These are phyloP conservation scores for Forbesichthys papilliferus DNA, from an alignment of 2,113 vertebrate genomes.

Conservation along the genomic window DNA sequence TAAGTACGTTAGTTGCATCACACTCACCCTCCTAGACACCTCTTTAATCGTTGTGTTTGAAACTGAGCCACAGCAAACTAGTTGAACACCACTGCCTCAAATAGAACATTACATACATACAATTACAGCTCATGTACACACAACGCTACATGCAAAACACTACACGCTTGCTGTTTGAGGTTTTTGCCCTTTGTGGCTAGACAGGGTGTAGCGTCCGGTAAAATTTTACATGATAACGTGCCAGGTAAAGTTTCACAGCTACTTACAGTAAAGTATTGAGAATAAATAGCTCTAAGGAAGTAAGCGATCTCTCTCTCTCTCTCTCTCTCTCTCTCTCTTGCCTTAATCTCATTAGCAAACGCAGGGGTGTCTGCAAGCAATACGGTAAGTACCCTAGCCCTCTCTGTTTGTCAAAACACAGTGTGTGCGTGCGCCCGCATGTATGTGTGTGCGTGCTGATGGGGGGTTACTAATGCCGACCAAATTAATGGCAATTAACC, in stretches of 20 bases:
- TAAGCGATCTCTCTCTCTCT: slow-evolving; percentile 31
- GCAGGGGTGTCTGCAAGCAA: slow-evolving; percentile 40
- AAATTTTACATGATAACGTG: not conserved
- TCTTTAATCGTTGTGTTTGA: too few species aligned
- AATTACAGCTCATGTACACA: too few species aligned
- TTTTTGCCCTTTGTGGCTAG: too few species aligned
- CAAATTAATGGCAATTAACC: slow-evolving; percentile 74
- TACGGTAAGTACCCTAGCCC: slow-evolving; percentile 28
- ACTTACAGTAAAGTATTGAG: slow-evolving; percentile 32
- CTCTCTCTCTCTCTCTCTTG: slow-evolving; percentile 7
- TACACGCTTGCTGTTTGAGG: too few species aligned
- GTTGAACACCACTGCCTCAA: too few species aligned
- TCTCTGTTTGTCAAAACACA: slow-evolving; percentile 50
- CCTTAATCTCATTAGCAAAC: slow-evolving; percentile 47
- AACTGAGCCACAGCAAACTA: too few species aligned
- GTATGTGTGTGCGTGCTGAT: slow-evolving; percentile 13
- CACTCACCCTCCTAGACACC: too few species aligned
- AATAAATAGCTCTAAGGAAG: slow-evolving; percentile 33
- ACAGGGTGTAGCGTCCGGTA: not conserved
- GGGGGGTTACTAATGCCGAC: slow-evolving; percentile 58
- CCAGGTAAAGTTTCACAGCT: slow-evolving; percentile 23
- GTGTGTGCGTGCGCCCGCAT: slow-evolving; percentile 10
- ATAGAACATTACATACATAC: too few species aligned
- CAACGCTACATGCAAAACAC: too few species aligned
- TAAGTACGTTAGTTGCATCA: too few species aligned